Evolutionary conservation across 2,888 invertebrate genomes (phyloP).

Genomic region (Eupithecia exiguata): DNA sequence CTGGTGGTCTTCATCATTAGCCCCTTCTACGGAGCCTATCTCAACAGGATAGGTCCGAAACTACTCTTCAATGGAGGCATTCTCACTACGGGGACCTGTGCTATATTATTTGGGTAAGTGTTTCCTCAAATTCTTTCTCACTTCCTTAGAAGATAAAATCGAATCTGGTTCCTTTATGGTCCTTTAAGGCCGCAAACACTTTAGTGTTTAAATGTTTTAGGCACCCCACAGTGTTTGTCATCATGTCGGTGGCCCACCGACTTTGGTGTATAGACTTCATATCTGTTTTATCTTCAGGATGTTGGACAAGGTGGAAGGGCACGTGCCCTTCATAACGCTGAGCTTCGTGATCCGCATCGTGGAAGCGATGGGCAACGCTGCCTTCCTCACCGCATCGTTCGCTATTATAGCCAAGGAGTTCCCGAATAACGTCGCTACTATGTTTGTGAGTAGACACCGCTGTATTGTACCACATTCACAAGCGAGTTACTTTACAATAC

Average conservation of each 20-base stretch:
- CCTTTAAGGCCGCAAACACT: too few species aligned
- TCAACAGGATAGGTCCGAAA: slow-evolving; percentile 91
- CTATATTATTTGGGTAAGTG: slow-evolving; percentile 90
- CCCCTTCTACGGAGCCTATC: slow-evolving; percentile 91
- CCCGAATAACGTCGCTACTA: slow-evolving; percentile 92
- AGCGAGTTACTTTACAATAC: background rate
- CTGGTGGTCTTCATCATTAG: slow-evolving; percentile 92
- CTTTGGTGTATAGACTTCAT: too few species aligned
- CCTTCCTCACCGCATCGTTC: slow-evolving; percentile 93
- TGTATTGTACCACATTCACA: background rate
- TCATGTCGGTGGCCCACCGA: too few species aligned
- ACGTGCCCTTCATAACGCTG: slow-evolving; percentile 88
- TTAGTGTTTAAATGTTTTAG: too few species aligned
- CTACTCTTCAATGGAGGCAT: slow-evolving; percentile 92
- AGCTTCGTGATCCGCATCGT: slow-evolving; percentile 91
- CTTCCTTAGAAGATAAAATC: background rate
- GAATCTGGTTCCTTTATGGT: too few species aligned
- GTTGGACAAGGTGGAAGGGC: slow-evolving; percentile 88
- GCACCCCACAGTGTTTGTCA: too few species aligned
- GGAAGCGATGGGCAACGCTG: slow-evolving; percentile 94
- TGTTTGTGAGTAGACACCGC: slow-evolving; percentile 88
- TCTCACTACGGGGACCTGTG: slow-evolving; percentile 91
- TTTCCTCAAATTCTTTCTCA: background rate
- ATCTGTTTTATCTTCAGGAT: slow-evolving; percentile 75
- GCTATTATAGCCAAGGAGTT: slow-evolving; percentile 95